Evolutionary conservation across 2,113 vertebrate genomes (phyloP), one percentile per base, ranked within the genome.

Genomic region (Xiphophorus couchianus): DNA sequence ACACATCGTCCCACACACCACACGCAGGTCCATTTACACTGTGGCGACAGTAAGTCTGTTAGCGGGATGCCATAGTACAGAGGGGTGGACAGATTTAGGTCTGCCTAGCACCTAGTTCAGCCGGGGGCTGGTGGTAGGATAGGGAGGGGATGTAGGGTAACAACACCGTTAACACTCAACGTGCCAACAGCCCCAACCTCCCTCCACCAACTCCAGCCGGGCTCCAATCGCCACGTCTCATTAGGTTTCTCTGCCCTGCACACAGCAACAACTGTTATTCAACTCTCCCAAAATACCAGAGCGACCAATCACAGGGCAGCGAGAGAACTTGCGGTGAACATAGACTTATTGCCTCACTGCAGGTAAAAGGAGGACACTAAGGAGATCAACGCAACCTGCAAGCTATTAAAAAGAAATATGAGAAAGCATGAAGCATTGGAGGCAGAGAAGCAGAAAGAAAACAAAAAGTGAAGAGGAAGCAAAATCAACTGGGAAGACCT

Each of bases 21-120:
- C 25, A 60, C 12, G 11, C 81, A 84, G 90, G 88, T 95, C 90
- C 86, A 80, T 92, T 94, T 95, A 93, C 94, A 92, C 90, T 88
- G 89, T 92, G 94, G 95, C 94, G 94, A 95, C 95, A 95, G 93
- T 84, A 83, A 91, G 95, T 95, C 95, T 95, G 93, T 93, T 92
- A 94, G 88, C 86, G 33, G 84, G 88, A 95, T 95, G 92, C 93
- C 93, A 89, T 94, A 94, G 93, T 94, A 93, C 79, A 66, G 88
- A 85, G 87, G 73, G 90, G 87, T 64, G 83, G 86, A 93, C 93
- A 89, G 86, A 94, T 93, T 93, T 93, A 94, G 91, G 87, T 80
- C 88, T 84, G 89, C 78, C 86, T 93, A 89, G 91, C 91, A 94
- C 91, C 91, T 92, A 85, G 80, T 83, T 88, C 80, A 86, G 88